Evolutionary conservation across 2,888 invertebrate species (phyloP).

Genomic region (Pandemis cinnamomeana): DNA sequence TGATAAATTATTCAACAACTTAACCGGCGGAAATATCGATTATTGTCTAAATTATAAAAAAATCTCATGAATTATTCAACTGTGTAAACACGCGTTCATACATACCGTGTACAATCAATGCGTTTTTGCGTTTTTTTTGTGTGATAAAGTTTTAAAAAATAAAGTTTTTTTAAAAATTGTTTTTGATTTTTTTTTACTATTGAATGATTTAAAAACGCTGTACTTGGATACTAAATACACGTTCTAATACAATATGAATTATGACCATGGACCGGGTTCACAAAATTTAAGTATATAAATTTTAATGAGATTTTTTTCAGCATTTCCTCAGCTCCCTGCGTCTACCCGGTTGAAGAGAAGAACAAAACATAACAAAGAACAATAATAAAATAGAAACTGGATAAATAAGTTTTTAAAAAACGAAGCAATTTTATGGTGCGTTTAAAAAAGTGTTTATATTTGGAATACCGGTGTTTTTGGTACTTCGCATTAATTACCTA

Average conservation of each 20-base stretch:
- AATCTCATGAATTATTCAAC: too few species aligned
- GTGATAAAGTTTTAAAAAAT: too few species aligned
- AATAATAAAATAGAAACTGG: not conserved
- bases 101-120: too few species aligned
- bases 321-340: not conserved
- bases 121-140: too few species aligned
- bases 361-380: not conserved
- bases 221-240: not conserved
- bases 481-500: too few species aligned
- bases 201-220: not conserved
- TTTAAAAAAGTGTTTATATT: too few species aligned
- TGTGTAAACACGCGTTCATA: too few species aligned
- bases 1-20: not conserved
- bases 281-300: not conserved
- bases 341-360: not conserved
- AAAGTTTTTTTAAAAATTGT: too few species aligned
- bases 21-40: not conserved
- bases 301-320: not conserved
- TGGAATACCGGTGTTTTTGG: too few species aligned
- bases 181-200: too few species aligned
- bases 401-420: not conserved
- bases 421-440: too few species aligned
- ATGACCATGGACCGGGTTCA: conserved; percentile 1
- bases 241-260: not conserved
- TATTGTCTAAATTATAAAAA: too few species aligned